Base-by-base conservation (phyloP, 2,113 vertebrate genomes). In the Girardinichthys multiradiatus region DNA sequence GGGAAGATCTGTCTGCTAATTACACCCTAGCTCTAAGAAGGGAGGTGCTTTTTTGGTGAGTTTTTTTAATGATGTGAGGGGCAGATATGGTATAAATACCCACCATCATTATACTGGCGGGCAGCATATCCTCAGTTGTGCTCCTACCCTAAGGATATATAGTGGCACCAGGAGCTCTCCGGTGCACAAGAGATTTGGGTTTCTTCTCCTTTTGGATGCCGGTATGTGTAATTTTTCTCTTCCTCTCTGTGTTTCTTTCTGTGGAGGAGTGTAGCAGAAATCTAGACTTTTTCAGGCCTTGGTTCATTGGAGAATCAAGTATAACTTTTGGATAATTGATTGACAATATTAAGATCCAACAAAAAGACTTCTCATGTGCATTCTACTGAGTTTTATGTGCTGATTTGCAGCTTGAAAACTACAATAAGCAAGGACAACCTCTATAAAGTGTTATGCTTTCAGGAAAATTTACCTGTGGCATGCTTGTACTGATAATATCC, bases 51-150 rank as follows among this genome's bases (percentile, higher is more conserved):
- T 89, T 86, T 67, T 80, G 88, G 81, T 90, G 92, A 92, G 91
- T 91, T 91, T 93, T 91, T 93, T 89, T 87, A 89, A 92, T 91
- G 87, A 93, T 90, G 87, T 64, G 84, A 61, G 71, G 83, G 89
- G 90, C 72, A 91, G 92, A 95, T 95, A 95, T 88, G 59, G 91
- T 96, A 98, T 97, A 99, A 97, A 98, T 94, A 95, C 90, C 76
- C 85, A 81, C 7, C 91, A 92, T 90, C 89, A 90, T 91, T 92
- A 90, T 85, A 85, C 87, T 74, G 74, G 89, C 91, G 81, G 90
- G 91, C 93, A 95, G 90, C 92, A 94, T 95, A 95, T 95, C 92
- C 93, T 91, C 90, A 94, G 81, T 91, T 91, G 88, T 92, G 91
- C 92, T 94, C 87, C 77, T 82, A 89, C 84, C 89, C 80, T 86